These are phyloP conservation scores for Contarinia nasturtii DNA, from an alignment of 1,140 invertebrate genomes.

Conservation along the genomic window DNA sequence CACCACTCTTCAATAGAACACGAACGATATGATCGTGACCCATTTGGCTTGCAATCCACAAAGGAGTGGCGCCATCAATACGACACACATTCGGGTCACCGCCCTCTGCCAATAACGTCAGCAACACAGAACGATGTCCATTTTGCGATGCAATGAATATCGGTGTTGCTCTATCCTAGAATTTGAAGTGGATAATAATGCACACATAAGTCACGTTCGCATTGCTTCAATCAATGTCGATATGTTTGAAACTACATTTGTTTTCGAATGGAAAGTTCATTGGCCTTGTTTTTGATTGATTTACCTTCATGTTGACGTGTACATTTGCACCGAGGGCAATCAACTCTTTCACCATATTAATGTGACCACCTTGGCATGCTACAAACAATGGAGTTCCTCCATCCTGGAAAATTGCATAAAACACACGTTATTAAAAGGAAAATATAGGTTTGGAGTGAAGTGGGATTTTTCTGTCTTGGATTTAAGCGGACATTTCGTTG, in stretches of 20 bases:
- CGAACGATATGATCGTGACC: constrained; percentile 68
- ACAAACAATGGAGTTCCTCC: constrained; percentile 82
- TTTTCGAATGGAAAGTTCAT: too few species aligned
- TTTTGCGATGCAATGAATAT: constrained; percentile 82
- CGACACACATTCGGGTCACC: constrained; percentile 48
- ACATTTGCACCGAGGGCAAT: constrained; percentile 61
- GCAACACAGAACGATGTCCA: constrained; percentile 58
- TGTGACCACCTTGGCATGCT: constrained; percentile 77
- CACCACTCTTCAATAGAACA: constrained; percentile 53
- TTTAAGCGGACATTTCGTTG: too few species aligned
- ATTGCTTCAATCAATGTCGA: too few species aligned
- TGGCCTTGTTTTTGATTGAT: too few species aligned
- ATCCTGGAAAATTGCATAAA: constrained; percentile 37
- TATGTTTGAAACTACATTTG: too few species aligned
- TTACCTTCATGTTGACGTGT: constrained; percentile 70
- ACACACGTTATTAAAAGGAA: too few species aligned
- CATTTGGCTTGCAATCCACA: constrained; percentile 90
- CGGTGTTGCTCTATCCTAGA: constrained; percentile 68
- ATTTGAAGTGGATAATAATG: constrained; percentile 5
- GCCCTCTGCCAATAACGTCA: constrained; percentile 44
- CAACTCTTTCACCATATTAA: constrained; percentile 67
- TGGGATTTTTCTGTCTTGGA: too few species aligned
- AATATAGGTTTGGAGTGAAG: too few species aligned
- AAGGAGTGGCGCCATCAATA: constrained; percentile 65
- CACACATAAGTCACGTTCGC: too few species aligned